A percentile compares a stretch with the other conserved stretches of the same genome.
phyloP scores from a whole-genome alignment of 2,113 vertebrate species.

The Gymnobelideus leadbeateri region DNA sequence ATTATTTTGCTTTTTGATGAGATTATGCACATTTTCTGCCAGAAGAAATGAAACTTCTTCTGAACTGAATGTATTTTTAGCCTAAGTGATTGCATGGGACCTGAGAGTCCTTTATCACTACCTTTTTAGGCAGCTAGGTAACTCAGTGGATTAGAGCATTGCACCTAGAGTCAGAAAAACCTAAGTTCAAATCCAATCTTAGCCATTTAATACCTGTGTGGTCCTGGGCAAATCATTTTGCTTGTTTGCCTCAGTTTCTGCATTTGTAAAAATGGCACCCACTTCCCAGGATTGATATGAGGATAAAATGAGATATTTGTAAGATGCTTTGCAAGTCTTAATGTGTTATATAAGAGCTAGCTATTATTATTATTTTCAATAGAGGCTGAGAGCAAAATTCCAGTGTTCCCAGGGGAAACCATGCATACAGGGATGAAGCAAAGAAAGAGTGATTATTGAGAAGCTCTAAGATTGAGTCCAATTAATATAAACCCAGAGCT shows the following conservation, averaged over 20 bases:
- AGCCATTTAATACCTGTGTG: neutral
- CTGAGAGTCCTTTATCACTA: neutral
- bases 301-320: neutral
- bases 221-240: neutral
- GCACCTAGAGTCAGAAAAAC: neutral
- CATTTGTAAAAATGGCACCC: neutral
- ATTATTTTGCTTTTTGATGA: neutral
- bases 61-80: neutral
- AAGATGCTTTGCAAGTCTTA: neutral
- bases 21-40: neutral
- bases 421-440: neutral
- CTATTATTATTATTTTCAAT: conserved; percentile 7
- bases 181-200: neutral
- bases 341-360: neutral
- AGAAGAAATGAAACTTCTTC: neutral
- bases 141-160: neutral
- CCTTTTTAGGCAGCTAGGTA: neutral
- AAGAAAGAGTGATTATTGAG: conserved; percentile 10
- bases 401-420: conserved; percentile 7
- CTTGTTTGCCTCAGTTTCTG: neutral
- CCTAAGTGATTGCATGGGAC: neutral
- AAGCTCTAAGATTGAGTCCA: neutral
- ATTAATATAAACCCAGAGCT: conserved; percentile 6
- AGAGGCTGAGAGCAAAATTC: neutral
- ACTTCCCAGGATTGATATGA: neutral